Base-by-base conservation (phyloP, 2,113 vertebrate genomes). In the Gobius niger region DNA sequence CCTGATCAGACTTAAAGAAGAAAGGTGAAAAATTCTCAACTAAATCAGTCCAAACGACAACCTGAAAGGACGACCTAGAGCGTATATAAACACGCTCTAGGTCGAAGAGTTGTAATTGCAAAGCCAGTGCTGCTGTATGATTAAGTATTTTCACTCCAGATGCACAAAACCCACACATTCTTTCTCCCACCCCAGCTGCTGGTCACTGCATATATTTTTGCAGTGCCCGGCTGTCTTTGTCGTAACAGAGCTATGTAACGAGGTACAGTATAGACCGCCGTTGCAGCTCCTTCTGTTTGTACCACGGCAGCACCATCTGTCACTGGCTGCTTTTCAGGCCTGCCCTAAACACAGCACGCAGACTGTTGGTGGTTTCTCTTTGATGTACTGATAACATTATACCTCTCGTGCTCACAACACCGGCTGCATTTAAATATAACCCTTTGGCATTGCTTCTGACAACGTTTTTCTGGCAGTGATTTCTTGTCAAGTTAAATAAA, bases 241-340 rank as follows among this genome's bases (percentile, higher is more conserved):
- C 74, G 54, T 47, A 19, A 63, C 65, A 24, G n/a, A 78, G 68
- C 62, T 56, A 49, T n/a, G 7, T 59, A 65, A 66, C 24, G 46
- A 56, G 52, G 54, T 61, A 62, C 44, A 7, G 34, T 51, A 63
- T 44, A 73, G 64, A 65, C 63, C 67, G 42, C 57, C 53, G 70
- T 78, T 52, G 2, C 2, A 67, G 73, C 59, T 83, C 59, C 47
- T 12, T 57, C 82, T 83, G 78, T 82, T 84, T 80, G 75, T 80
- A 62, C 59, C 70, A 44, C 80, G 82, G 80, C 87, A 66, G 73
- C 70, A 56, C 85, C 89, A 89, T 88, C 86, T 91, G 86, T 80
- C 78, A 68, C 75, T 85, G 84, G 80, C 87, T 84, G 85, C 71
- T 76, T 71, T 85, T 89, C 80, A 81, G 78, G 40, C 42, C 63